Evolutionary conservation across 92 coral and sea anemone genomes (phyloP), one percentile per base, ranked within the genome.

Genomic region (Blastomussa wellsi): DNA sequence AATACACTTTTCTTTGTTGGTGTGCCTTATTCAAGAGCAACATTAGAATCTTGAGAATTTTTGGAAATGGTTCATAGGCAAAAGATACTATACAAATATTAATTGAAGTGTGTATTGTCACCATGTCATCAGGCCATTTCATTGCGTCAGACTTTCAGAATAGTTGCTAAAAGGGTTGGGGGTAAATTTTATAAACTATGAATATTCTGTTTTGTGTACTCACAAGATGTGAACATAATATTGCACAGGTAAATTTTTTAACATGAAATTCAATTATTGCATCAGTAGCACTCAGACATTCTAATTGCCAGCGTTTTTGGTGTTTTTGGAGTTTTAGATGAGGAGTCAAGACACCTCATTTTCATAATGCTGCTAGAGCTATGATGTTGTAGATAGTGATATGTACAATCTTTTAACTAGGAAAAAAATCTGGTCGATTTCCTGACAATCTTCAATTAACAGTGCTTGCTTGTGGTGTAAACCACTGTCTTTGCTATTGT

Each of bases 51-150:
- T 31, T 66, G 52, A 32, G 37, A 80, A 80, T 42, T 42, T 65
- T 44, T 67, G 20, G 9, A 32, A 80, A 64, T 42, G 64, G 29
- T 38, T 28, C 9, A 2, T 5, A 1, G 6, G 41, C 51, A 42
- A 52, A 26, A 17, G 60, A 16, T 41, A 17, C 81, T 77, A 41
- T 79, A 53, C 73, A 60, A 79, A 79, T 62, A 26, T 26, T 13
- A 35, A 31, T 19, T 64, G 39, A 64, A 80, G 74, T 80, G 62
- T 29, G 19, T 32, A 44, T 66, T 80, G 75, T 80, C 51, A 28
- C 62, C 10, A 6, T 41, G 74, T 42, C 75, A 80, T 16, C 12
- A 41, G 60, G 19, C 42, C 42, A 24, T 62, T 42, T 65, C 74
- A n/a, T 44, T 13, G 2, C 2, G 26, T 29, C 19, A 47, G 59